Base-by-base conservation (phyloP, 53 echinoderm and acorn worm species). In the Paracentrotus lividus region DNA sequence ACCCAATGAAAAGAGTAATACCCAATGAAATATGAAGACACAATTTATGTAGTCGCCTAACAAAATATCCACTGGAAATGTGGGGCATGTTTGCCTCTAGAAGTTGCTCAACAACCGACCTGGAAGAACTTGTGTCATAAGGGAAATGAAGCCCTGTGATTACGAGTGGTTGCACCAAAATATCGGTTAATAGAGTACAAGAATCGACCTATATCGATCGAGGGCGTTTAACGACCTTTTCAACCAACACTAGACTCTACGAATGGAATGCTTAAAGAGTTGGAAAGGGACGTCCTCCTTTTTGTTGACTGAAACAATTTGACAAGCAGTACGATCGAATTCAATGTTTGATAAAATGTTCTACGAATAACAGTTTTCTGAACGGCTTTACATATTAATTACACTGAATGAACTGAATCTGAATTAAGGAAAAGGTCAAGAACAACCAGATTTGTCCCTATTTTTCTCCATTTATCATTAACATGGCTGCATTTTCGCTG, bases 171-270 rank as follows among this genome's bases (percentile, higher is more conserved):
- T 1, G 81, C n/a, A 26, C 81, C 47, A 1, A n/a, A 14, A 47
- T 81, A 81, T 81, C 47, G 81, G 81, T 81, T 81, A 47, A 45
- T 81, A 47, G 81, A 81, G 47, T 81, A 81, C 44, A 45, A n/a
- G n/a, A 47, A 81, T 81, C 72, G 72, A 72, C 72, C 40, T 36
- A 14, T 20, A 72, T 72, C 72, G 72, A 72, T 40, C 40, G 40
- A 36, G 18, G 21, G 38, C 21, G 72, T 40, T 38, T 38, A 38
- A 72, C 40, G 72, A 72, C 38, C 72, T 72, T 72, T 72, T 36
- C 72, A 15, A 40, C 5, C 72, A 18, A 72, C 72, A 72, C 40
- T 5, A 18, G 72, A 72, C n/a, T n/a, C n/a, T n/a, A n/a, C n/a
- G n/a, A n/a, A n/a, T n/a, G n/a, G n/a, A n/a, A n/a, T n/a, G n/a